phyloP scores from a whole-genome alignment of 1,140 invertebrate species.

The Heliconius hermathena region DNA sequence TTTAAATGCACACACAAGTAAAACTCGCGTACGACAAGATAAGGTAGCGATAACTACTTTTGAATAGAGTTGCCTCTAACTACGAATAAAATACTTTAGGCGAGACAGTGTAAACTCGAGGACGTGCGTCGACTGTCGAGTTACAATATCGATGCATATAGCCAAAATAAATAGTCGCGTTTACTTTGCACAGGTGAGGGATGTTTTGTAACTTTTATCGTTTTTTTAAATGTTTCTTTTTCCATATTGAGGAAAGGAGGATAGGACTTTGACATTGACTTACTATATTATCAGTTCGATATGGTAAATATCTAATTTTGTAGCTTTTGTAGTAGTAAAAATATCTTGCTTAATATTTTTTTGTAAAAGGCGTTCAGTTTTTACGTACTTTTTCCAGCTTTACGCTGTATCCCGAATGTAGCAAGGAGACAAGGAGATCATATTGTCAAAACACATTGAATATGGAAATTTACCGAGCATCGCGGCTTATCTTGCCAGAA shows the following conservation, averaged over 20 bases:
- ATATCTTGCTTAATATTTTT: no score
- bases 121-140: constrained; percentile 11
- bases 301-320: no score
- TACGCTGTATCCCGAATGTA: not conserved
- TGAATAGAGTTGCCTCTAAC: constrained; percentile 24
- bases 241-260: no score
- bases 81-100: constrained; percentile 19
- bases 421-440: not conserved
- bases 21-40: not conserved
- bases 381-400: not conserved
- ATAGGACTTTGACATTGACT: no score
- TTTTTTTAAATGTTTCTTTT: no score
- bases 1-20: not conserved
- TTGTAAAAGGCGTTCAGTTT: no score
- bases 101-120: constrained; percentile 24
- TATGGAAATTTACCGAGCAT: not conserved
- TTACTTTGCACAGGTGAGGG: constrained; percentile 1
- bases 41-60: constrained; percentile 17
- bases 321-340: no score
- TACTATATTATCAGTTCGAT: no score
- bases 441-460: no score
- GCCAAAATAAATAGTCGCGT: constrained; percentile 20
- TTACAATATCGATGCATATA: constrained; percentile 10
- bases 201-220: no score
- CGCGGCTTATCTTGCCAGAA: not conserved